phyloP scores from a whole-genome alignment of 2,888 invertebrate genomes.

The Clanis bilineata region DNA sequence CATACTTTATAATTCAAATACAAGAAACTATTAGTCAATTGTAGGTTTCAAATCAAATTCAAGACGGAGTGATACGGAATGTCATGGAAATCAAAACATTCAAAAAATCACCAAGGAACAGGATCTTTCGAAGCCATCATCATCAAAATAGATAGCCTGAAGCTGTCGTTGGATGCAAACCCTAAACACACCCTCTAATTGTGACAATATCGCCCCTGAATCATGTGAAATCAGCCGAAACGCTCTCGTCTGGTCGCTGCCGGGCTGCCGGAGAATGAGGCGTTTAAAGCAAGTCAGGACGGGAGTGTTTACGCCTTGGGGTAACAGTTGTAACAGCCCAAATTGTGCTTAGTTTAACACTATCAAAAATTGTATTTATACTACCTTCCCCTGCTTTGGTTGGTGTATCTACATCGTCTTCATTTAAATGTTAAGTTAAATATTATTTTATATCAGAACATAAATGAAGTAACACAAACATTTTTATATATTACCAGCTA shows the following conservation, averaged over 20 bases:
- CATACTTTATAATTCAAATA: no score
- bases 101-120: no score
- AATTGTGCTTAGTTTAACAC: neutral
- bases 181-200: constrained; percentile 59
- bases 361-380: neutral
- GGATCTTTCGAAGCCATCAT: neutral
- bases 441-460: no score
- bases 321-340: neutral
- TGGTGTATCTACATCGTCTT: neutral
- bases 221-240: constrained; percentile 73
- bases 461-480: no score
- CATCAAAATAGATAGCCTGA: neutral
- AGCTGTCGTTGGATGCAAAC: neutral
- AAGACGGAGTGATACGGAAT: no score
- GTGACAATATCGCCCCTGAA: constrained; percentile 67
- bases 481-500: no score
- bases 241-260: constrained; percentile 46
- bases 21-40: no score
- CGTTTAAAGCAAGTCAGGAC: neutral
- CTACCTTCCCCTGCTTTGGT: neutral
- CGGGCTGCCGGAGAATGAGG: constrained; percentile 26
- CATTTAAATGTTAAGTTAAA: no score
- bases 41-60: no score
- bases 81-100: no score
- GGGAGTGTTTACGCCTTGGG: neutral